phyloP scores from a whole-genome alignment of 1,140 invertebrate genomes.

The Protaetia brevitarsis region DNA sequence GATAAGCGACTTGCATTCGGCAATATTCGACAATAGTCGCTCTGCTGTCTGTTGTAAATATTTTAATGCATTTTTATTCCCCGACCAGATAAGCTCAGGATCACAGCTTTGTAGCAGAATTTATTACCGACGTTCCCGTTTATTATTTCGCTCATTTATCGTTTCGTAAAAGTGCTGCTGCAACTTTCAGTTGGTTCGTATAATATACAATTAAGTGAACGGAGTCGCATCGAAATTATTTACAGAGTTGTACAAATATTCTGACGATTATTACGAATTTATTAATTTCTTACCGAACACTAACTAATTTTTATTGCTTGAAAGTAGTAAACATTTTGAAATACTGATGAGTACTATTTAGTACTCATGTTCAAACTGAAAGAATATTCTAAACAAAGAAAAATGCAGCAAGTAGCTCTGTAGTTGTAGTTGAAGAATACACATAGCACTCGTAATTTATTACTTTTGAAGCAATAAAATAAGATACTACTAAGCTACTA shows the following conservation, averaged over 20 bases:
- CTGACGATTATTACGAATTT: neutral
- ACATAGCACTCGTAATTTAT: no score
- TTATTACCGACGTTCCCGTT: constrained; percentile 14
- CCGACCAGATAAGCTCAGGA: constrained; percentile 20
- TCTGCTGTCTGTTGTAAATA: constrained; percentile 37
- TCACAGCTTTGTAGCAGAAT: constrained; percentile 21
- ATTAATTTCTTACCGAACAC: no score
- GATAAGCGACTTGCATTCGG: constrained; percentile 47
- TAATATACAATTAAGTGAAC: neutral
- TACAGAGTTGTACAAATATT: neutral
- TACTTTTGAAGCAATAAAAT: no score
- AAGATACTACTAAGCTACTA: no score
- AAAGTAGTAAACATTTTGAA: no score
- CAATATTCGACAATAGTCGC: constrained; percentile 35
- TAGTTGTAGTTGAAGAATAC: no score
- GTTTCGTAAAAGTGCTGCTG: constrained; percentile 14
- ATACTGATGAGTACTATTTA: no score
- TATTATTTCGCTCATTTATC: constrained; percentile 21
- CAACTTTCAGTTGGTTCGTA: constrained; percentile 15
- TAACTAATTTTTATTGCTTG: no score
- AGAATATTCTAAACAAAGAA: no score
- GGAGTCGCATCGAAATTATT: neutral
- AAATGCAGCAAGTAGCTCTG: no score
- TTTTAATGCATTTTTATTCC: constrained; percentile 46
- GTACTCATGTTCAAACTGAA: no score